Percentiles rank a stretch among this genome's conserved stretches.
phyloP scores from a whole-genome alignment of 2,797 vertebrate species.

The Enteromius thamalakanensis region DNA sequence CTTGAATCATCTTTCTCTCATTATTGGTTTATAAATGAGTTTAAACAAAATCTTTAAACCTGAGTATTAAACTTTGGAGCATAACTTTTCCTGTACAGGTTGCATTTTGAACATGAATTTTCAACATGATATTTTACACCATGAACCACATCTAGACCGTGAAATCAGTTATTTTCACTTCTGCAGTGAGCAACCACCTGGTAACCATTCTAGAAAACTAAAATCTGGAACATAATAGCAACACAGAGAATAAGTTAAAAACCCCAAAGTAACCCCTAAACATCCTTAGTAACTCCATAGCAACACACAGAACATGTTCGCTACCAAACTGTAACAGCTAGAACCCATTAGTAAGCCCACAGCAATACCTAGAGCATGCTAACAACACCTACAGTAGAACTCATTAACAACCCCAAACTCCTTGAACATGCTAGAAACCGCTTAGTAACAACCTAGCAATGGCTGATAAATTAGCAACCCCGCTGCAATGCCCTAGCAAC shows the following conservation, averaged over 20 bases:
- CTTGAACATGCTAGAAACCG: not conserved
- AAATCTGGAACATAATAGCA: not conserved
- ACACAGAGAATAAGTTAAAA: not conserved
- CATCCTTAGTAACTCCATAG: not conserved
- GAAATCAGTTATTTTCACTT: not conserved
- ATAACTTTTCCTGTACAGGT: not conserved
- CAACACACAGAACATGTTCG: not conserved
- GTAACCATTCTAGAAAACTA: not conserved
- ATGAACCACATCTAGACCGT: not conserved
- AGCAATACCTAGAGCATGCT: no score
- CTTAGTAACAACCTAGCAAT: not conserved
- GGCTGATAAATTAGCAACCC: not conserved
- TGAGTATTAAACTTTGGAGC: conserved; percentile 5
- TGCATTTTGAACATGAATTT: not conserved
- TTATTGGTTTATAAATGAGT: not conserved
- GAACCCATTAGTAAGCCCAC: no score
- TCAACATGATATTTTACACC: not conserved
- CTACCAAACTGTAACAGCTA: not conserved
- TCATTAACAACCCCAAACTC: no score
- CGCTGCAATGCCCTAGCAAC: not conserved
- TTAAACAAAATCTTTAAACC: not conserved
- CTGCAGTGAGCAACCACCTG: not conserved
- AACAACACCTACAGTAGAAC: no score
- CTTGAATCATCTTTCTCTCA: not conserved
- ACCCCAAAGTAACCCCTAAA: not conserved